Base-by-base conservation (phyloP, 2,113 vertebrate genomes). In the Electrona antarctica region DNA sequence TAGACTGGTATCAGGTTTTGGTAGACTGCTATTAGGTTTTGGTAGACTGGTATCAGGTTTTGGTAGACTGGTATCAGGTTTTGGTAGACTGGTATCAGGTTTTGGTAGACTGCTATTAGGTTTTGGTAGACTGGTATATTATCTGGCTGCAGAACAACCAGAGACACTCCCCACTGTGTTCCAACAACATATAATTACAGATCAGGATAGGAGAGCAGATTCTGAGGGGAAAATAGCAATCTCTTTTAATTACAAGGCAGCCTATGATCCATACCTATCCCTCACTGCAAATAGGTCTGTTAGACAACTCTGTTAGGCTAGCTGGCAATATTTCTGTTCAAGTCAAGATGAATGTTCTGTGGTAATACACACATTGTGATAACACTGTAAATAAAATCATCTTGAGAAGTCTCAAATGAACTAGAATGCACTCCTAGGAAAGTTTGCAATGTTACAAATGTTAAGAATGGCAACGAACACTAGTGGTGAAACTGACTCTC, bases 181-280 rank as follows among this genome's bases (percentile, higher is more conserved):
- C 89, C 85, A 90, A 91, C 89, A 91, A 88, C 86, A 90, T 89
- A 76, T 87, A 89, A 93, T 92, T 92, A 91, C 80, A 91, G 89
- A 89, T 90, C 88, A 88, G 89, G 79, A 83, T 80, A 88, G 85
- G 71, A 90, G 83, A 91, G 82, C 87, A 85, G 76, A 86, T 91
- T 91, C 82, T 84, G 72, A 80, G 86, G 83, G 89, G 89, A 91
- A 90, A 87, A 92, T 85, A 87, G 85, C 88, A 88, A 90, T 90
- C 86, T 87, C 85, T 88, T 69, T 71, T 90, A 91, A 92, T 91
- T 89, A 91, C 86, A 91, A 88, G 88, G 90, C 88, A 80, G 78
- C 60, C 69, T 54, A 56, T 88, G 85, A 89, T 89, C 85, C 86
- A 88, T 85, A 88, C 87, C 85, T 87, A 86, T 82, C 80, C 79